These are phyloP conservation scores for Drosophila saltans DNA, from an alignment of 1,140 invertebrate genomes.

Conservation along the genomic window DNA sequence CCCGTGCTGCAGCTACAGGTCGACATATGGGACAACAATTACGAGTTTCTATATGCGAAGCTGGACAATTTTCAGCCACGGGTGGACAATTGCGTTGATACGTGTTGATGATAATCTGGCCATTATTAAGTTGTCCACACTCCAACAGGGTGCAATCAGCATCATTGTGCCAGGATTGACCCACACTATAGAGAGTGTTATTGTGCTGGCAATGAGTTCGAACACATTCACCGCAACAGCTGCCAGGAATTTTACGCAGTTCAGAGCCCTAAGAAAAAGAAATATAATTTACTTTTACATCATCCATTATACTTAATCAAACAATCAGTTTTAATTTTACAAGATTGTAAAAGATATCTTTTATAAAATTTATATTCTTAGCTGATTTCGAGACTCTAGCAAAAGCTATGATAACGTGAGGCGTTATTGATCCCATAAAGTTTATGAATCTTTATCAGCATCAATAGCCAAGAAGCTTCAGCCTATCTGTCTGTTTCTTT, in stretches of 20 bases:
- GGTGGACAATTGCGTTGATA: conserved; percentile 70
- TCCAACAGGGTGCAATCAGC: conserved; percentile 76
- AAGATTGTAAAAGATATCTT: too few species aligned
- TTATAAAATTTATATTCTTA: too few species aligned
- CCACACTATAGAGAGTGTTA: conserved; percentile 66
- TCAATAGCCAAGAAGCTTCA: too few species aligned
- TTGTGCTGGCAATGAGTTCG: conserved; percentile 74
- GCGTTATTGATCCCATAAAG: too few species aligned
- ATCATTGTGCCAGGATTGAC: conserved; percentile 76
- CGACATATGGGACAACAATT: conserved; percentile 73
- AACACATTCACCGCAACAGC: conserved; percentile 78
- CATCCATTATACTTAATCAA: too few species aligned
- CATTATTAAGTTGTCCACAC: conserved; percentile 57
- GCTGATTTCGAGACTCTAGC: too few species aligned
- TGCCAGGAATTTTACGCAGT: conserved; percentile 48
- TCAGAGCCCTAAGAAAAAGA: conserved; percentile 64
- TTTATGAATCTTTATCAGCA: too few species aligned
- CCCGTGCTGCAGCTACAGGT: conserved; percentile 9
- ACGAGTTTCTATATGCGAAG: conserved; percentile 49
- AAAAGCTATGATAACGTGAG: too few species aligned
- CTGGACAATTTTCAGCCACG: conserved; percentile 63
- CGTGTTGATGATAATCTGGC: conserved; percentile 63
- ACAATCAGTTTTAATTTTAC: too few species aligned
- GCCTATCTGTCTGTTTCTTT: too few species aligned
- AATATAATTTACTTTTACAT: too few species aligned